phyloP scores from a whole-genome alignment of 2,113 vertebrate genomes.

The Nannobrachium achirus region DNA sequence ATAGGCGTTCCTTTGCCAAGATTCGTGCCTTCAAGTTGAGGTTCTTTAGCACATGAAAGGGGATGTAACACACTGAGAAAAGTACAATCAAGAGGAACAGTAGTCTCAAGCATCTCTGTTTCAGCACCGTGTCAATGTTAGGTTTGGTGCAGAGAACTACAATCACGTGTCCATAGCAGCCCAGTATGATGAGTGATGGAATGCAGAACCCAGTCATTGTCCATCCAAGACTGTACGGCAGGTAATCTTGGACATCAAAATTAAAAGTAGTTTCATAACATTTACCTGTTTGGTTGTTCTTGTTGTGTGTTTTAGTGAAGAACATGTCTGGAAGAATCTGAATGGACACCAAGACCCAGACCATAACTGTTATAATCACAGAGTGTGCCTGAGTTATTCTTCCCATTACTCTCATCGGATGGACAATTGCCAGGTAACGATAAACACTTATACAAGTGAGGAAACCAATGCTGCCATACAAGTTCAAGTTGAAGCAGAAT shows the following conservation, averaged over 20 bases:
- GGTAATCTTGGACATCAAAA: slow-evolving; percentile 39
- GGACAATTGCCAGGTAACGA: slow-evolving; percentile 85
- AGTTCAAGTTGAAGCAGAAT: slow-evolving; percentile 83
- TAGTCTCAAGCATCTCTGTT: slow-evolving; percentile 73
- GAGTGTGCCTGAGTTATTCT: slow-evolving; percentile 56
- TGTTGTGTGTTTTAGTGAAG: slow-evolving; percentile 59
- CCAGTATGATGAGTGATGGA: slow-evolving; percentile 78
- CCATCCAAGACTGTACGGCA: slow-evolving; percentile 71
- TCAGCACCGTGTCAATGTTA: slow-evolving; percentile 62
- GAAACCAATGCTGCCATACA: slow-evolving; percentile 86
- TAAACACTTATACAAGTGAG: slow-evolving; percentile 86
- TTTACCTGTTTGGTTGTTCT: rapidly evolving
- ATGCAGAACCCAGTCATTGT: slow-evolving; percentile 77
- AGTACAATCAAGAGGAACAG: slow-evolving; percentile 78
- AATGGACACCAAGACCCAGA: slow-evolving; percentile 77
- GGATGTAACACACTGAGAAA: slow-evolving; percentile 84
- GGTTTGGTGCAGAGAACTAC: slow-evolving; percentile 65
- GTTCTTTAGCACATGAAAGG: slow-evolving; percentile 82
- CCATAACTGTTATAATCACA: slow-evolving; percentile 35
- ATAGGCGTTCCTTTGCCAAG: slow-evolving; percentile 41
- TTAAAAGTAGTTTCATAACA: slow-evolving; percentile 75
- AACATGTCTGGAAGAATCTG: slow-evolving; percentile 77
- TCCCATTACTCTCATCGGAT: slow-evolving; percentile 78
- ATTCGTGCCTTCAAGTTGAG: slow-evolving; percentile 78
- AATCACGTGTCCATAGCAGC: slow-evolving; percentile 81